phyloP scores from a whole-genome alignment of 2,113 vertebrate species.

The Orientallactaga bullata region DNA sequence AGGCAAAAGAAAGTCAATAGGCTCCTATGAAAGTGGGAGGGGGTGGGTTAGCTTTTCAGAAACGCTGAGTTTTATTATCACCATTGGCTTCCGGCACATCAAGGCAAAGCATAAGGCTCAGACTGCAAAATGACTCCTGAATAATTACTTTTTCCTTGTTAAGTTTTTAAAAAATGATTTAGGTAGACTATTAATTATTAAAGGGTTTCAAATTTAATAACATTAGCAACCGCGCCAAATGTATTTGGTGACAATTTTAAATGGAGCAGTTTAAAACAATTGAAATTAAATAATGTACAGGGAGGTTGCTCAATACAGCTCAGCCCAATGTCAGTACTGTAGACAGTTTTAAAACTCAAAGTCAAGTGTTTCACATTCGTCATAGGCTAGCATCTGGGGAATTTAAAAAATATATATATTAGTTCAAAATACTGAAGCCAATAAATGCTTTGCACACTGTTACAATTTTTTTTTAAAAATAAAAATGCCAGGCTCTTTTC shows the following conservation, averaged over 20 bases:
- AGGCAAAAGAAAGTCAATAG: conserved; percentile 62
- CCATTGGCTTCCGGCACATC: conserved; percentile 7
- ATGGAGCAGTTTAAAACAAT: conserved; percentile 60
- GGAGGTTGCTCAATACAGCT: conserved; percentile 63
- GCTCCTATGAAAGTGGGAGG: no score
- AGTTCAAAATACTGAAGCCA: conserved; percentile 52
- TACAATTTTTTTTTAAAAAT: conserved; percentile 43
- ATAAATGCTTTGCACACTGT: conserved; percentile 13
- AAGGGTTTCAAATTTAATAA: conserved; percentile 60
- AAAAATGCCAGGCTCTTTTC: conserved; percentile 47
- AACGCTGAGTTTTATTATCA: conserved; percentile 20
- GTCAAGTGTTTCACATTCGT: conserved; percentile 60
- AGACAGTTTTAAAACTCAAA: conserved; percentile 58
- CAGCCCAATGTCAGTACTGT: conserved; percentile 28
- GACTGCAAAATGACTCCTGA: conserved; percentile 59
- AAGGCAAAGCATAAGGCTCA: background rate
- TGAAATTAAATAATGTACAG: conserved; percentile 76
- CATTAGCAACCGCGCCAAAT: conserved; percentile 37
- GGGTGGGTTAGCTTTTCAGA: background rate
- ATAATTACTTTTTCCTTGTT: conserved; percentile 65
- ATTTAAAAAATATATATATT: conserved; percentile 51
- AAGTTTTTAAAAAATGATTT: conserved; percentile 57
- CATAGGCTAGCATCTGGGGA: conserved; percentile 12
- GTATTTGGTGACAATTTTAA: conserved; percentile 65
- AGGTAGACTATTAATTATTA: background rate